Percentiles rank a stretch among this genome's conserved stretches.
Evolutionary conservation across 2,113 vertebrate species (phyloP).

Genomic region (Tragelaphus strepsiceros): DNA sequence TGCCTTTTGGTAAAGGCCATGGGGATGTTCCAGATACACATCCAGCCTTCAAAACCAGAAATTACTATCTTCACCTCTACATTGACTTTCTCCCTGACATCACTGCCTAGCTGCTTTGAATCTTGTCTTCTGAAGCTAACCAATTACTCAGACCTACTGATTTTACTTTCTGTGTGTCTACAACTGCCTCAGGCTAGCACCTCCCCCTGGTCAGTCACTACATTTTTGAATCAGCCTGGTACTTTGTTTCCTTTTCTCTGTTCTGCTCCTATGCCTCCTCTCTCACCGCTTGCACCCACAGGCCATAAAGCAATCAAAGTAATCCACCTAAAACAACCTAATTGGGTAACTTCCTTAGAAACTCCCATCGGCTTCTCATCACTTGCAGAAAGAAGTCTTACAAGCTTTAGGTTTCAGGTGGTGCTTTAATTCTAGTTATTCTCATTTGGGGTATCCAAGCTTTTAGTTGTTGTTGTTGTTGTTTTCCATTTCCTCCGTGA

Average conservation of each 20-base stretch:
- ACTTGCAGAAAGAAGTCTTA: neutral
- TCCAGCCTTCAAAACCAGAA: neutral
- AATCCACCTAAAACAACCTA: neutral
- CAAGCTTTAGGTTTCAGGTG: neutral
- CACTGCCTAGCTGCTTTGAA: neutral
- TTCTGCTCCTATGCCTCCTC: neutral
- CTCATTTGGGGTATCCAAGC: neutral
- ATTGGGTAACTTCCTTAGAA: neutral
- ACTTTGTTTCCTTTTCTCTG: neutral
- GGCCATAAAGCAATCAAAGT: neutral
- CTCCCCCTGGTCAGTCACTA: neutral
- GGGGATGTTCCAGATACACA: neutral
- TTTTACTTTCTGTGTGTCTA: neutral
- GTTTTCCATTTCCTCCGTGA: neutral
- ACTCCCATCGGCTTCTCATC: neutral
- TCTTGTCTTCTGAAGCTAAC: neutral
- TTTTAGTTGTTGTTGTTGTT: neutral
- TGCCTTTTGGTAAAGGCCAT: neutral
- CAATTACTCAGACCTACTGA: neutral
- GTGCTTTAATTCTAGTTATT: neutral
- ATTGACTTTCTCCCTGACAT: neutral
- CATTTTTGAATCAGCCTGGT: neutral
- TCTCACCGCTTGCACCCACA: neutral
- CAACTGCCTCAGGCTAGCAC: neutral
- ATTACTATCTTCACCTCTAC: neutral